Evolutionary conservation across 2,888 invertebrate species (phyloP), one percentile per base, ranked within the genome.

Genomic region (Bellardia bayeri): DNA sequence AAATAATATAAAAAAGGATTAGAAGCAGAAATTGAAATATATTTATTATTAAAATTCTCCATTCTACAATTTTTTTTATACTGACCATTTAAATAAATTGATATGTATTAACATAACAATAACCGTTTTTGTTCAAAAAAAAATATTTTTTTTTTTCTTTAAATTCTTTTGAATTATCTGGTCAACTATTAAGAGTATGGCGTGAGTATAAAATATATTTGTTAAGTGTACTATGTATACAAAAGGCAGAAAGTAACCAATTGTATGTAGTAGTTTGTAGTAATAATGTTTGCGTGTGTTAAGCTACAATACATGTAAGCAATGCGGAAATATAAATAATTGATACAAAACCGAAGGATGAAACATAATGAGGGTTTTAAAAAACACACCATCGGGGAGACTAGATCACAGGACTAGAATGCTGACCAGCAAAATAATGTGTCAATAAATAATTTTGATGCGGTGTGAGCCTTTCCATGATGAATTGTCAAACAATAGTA

Each of bases 171-270:
- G 45, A 13, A 49, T 51, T 51, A n/a, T 51, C n/a, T n/a, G 51
- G 51, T 51, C 49, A 63, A 30, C 14, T 37, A 16, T 49, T 45
- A 51, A 37, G 63, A 61, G 30, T 72, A 16, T 56, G 33, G n/a
- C 14, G n/a, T 51, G n/a, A 58, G 2, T 58, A 40, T 56, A 37
- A 56, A 66, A 72, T n/a, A 71, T 14, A 40, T 13, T n/a, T 45
- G 66, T 11, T 61, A 37, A 75, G 33, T 76, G 66, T 76, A 56
- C 54, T 42, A 4, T 49, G 6, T 56, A 40, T 33, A 40, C 14
- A 54, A 78, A 78, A 64, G 56, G 76, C 66, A 78, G 66, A 64
- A 78, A 66, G 40, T 56, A 56, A 40, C 56, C 64, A 68, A 58
- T 49, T 75, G 45, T 63, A 75, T 23, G 16, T 56, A 51, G 37